Base-by-base conservation (phyloP, 2,113 vertebrate species). In the Melospiza melodia region DNA sequence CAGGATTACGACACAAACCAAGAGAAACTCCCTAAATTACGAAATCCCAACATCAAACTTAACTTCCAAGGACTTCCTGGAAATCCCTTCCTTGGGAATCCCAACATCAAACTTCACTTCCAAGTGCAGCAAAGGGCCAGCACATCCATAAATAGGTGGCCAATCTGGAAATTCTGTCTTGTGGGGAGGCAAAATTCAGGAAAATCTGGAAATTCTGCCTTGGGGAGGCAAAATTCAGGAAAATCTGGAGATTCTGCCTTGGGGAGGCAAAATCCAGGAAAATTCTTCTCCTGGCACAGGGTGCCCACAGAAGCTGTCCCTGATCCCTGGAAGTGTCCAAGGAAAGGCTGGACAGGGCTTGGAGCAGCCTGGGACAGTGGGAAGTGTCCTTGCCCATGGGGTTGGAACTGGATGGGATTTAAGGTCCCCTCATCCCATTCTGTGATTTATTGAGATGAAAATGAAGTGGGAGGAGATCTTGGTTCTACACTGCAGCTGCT, bases 11-110 rank as follows among this genome's bases (percentile, higher is more conserved):
- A 31, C 6, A 23, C 39, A 61, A 81, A 84, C 17, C 23, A 23
- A 58, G 30, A 10, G n/a, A 4, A 49, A 74, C 4, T 6, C 19
- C 4, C 2, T 15, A 22, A 65, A 76, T 6, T 1, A 51, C 4
- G 33, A 24, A 1, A n/a, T 51, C 67, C n/a, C 51, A 44, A 51
- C 5, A 8, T 8, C 15, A 57, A 24, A 15, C 14, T 57, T 77
- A 44, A 9, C 18, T 57, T 52, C 49, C 15, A n/a, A 23, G 48
- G 48, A 49, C 48, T 49, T 24, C 48, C 22, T 48, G 22, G 48
- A 48, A 48, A 48, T 23, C 22, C 48, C 48, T 48, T 48, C 48
- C 48, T 41, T 41, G 39, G 39, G 12, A 2, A n/a, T 51, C 67
- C n/a, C 51, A 44, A 51, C 5, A 10, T 8, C 15, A 57, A 24